Percentiles rank a stretch among this genome's conserved stretches.
These are phyloP conservation scores for Metridium senile DNA, from an alignment of 92 coral and sea anemone species.

Conservation along the genomic window DNA sequence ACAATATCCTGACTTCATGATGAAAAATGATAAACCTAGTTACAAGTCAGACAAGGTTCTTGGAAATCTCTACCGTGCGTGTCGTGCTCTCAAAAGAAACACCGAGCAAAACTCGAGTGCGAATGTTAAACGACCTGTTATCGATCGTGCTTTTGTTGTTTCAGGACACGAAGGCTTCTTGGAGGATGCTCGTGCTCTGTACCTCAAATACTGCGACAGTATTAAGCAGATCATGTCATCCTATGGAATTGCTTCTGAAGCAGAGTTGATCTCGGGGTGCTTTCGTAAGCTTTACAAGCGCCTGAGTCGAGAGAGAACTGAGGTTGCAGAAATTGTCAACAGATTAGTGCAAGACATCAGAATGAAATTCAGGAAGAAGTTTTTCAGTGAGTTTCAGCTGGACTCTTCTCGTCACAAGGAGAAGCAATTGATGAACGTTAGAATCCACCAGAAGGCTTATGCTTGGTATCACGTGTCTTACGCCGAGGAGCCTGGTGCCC, in stretches of 20 bases:
- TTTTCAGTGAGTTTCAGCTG: slow-evolving; percentile 80
- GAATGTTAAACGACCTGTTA: slow-evolving; percentile 4
- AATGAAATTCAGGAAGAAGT: slow-evolving; percentile 62
- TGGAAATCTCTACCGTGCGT: slow-evolving; percentile 86
- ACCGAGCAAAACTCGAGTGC: slow-evolving; percentile 72
- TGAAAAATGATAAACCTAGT: slow-evolving; percentile 87
- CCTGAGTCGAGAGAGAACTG: slow-evolving; percentile 83
- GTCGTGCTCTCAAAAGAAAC: slow-evolving; percentile 77
- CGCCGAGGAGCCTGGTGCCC: slow-evolving; percentile 20
- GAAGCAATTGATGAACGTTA: slow-evolving; percentile 30
- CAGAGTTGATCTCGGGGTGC: slow-evolving; percentile 86
- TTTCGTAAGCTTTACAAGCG: slow-evolving; percentile 84
- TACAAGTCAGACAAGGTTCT: slow-evolving; percentile 84
- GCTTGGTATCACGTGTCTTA: slow-evolving; percentile 96
- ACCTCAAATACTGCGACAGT: slow-evolving; percentile 77
- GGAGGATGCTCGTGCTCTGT: slow-evolving; percentile 65
- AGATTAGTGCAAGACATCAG: slow-evolving; percentile 63
- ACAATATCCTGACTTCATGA: slow-evolving; percentile 94
- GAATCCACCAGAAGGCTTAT: slow-evolving; percentile 85
- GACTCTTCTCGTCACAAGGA: slow-evolving; percentile 44
- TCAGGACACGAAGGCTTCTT: slow-evolving; percentile 71
- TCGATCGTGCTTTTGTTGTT: slow-evolving; percentile 41
- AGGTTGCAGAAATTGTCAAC: slow-evolving; percentile 82
- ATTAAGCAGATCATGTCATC: slow-evolving; percentile 71
- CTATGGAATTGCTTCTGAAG: slow-evolving; percentile 88